phyloP scores from a whole-genome alignment of 1,140 invertebrate genomes.

The Aphelenchoides avenae region DNA sequence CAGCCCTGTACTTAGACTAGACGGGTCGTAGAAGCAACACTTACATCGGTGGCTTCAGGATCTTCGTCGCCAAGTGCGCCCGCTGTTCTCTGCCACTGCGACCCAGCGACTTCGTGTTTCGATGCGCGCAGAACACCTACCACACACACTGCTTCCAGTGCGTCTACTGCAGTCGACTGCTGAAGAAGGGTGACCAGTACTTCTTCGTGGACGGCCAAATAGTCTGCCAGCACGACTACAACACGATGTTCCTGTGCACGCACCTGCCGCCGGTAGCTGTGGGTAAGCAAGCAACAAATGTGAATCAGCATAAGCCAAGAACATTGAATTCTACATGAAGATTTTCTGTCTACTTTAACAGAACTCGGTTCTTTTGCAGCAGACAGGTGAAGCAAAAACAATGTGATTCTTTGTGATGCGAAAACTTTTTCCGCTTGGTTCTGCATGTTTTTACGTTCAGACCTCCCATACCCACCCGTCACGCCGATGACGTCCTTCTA shows the following conservation, averaged over 20 bases:
- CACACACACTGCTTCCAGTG: slow-evolving; percentile 32
- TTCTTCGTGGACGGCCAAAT: slow-evolving; percentile 20
- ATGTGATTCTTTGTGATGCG: slow-evolving; percentile 6
- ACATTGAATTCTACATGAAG: no score
- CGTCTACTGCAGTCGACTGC: slow-evolving; percentile 17
- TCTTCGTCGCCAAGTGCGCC: slow-evolving; percentile 14
- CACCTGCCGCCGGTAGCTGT: slow-evolving; percentile 1
- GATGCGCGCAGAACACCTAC: slow-evolving; percentile 1
- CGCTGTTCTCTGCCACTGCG: slow-evolving; percentile 8
- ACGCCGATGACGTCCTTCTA: slow-evolving; percentile 15
- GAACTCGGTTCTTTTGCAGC: no score
- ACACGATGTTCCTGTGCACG: slow-evolving; percentile 14
- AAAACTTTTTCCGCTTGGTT: background rate
- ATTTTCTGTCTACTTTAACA: no score
- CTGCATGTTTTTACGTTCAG: background rate
- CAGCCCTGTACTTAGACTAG: no score
- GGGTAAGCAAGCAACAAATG: no score
- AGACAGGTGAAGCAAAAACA: slow-evolving; percentile 13
- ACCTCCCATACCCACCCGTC: background rate
- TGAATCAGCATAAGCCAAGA: no score
- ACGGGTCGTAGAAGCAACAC: background rate
- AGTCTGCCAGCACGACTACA: slow-evolving; percentile 26
- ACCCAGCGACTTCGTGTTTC: slow-evolving; percentile 19
- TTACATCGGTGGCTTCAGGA: background rate
- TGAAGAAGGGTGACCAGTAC: slow-evolving; percentile 29